phyloP scores from a whole-genome alignment of 2,888 invertebrate species.

The Parnassius orleans region DNA sequence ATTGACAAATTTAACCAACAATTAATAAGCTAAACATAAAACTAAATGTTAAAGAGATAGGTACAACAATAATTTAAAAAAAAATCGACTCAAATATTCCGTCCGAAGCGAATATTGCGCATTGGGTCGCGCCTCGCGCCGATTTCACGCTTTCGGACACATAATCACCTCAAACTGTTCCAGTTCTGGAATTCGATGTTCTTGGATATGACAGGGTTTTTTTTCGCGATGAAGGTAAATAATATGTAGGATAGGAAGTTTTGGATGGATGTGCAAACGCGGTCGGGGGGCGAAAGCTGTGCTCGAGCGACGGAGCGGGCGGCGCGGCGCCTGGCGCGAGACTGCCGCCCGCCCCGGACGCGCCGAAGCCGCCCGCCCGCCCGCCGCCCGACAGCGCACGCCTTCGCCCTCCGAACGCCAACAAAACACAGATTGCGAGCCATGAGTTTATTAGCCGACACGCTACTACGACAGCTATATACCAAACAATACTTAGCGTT shows the following conservation, averaged over 20 bases:
- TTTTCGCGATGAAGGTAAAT: constrained; percentile 15
- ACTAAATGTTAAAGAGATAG: constrained; percentile 26
- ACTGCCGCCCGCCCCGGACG: constrained; percentile 61
- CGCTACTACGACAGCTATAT: constrained; percentile 66
- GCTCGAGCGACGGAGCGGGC: constrained; percentile 60
- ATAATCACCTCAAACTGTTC: constrained; percentile 44
- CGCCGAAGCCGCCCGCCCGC: constrained; percentile 51
- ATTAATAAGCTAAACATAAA: background rate
- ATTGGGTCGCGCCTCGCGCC: constrained; percentile 74
- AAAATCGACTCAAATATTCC: constrained; percentile 54
- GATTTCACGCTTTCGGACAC: constrained; percentile 50
- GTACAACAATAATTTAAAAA: constrained; percentile 31
- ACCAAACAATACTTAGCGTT: constrained; percentile 37
- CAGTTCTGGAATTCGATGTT: background rate
- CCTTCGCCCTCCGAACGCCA: constrained; percentile 47
- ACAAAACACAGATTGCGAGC: constrained; percentile 74
- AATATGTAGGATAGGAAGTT: constrained; percentile 16
- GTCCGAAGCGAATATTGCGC: constrained; percentile 70
- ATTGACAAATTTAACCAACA: background rate
- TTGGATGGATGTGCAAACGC: constrained; percentile 36
- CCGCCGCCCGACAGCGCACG: constrained; percentile 54
- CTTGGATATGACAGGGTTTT: constrained; percentile 14
- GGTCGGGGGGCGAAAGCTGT: constrained; percentile 45
- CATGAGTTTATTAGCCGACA: constrained; percentile 75
- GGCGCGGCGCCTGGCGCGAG: constrained; percentile 74